Base-by-base conservation (phyloP, 2,113 vertebrate genomes). In the Lepisosteus osseus region DNA sequence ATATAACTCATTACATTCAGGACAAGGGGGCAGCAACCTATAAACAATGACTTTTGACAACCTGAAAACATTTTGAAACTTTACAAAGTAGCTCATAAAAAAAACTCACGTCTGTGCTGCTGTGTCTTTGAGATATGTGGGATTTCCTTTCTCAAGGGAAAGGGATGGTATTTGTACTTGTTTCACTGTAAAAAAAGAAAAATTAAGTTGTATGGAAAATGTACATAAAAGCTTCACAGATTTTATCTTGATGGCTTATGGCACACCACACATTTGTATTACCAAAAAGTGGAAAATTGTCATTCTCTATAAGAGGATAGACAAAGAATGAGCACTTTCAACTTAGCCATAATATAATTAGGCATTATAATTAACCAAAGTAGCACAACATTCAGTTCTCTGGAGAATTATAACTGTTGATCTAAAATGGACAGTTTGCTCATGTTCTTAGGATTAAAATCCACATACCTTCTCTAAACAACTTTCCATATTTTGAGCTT, bases 401-500 rank as follows among this genome's bases (percentile, higher is more conserved):
- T n/a, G 57, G 11, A 8, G 9, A n/a, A n/a, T 13, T n/a, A 13
- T 59, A n/a, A 4, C 12, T 59, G 12, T 59, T 59, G 11, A 13
- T 59, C 57, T 59, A 15, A 8, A n/a, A 13, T 13, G 12, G 4
- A 3, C 57, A 59, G 14, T 13, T 6, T 15, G n/a, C 13, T 13
- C 5, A 6, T 59, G 57, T 59, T n/a, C 3, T 59, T 4, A 59
- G 57, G 57, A 11, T 13, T 59, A n/a, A 13, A 11, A 2, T 13
- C 2, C 47, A 51, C 5, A 59, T 57, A 65, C 59, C 59, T 15
- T 15, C 0, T 78, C 72, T 29, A 29, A 76, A 82, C 76, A 79
- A 68, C 65, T 41, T 62, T 40, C 67, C 15, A n/a, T 3, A 9
- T 76, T 79, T 75, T 74, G 41, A 75, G 68, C 76, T 82, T 68